Evolutionary conservation across 2,797 vertebrate genomes (phyloP), one percentile per base, ranked within the genome.

Genomic region (Pseudochirops corinnae): DNA sequence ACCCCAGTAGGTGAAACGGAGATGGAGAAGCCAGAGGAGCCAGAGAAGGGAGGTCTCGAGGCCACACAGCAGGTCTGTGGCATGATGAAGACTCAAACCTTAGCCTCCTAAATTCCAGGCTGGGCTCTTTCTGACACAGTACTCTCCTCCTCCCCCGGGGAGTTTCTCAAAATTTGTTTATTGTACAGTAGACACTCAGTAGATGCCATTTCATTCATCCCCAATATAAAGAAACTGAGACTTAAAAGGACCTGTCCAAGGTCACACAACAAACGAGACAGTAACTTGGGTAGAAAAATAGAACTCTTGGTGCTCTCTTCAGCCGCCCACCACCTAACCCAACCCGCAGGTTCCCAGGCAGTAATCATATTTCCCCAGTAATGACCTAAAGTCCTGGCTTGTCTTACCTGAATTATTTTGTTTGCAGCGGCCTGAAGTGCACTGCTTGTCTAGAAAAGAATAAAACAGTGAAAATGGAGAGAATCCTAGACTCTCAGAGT

Each of bases 391-490:
- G 55, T 58, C 55, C 95, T 52, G 90, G 52, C 52, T 91, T 91
- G 4, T 55, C 90, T 98, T 97, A 98, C 98, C 98, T 96, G 98
- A 97, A 91, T 93, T 97, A 91, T 92, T 92, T 92, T 97, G 90
- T 28, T 0, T 60, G 95, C 98, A 98, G 50, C 91, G 50, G 62
- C 95, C 93, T 87, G 97, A 94, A 58, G 93, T 97, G 93, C 97
- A 98, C 56, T 94, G 91, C 90, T 97, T 98, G 12, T 97, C 98
- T 98, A 55, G 33, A 92, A 91, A 92, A 91, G 90, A 91, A 94
- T 95, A 90, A 97, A 94, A 97, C 4, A 82, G 55, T 13, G 94
- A 93, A 93, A 55, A 94, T 93, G 93, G 67, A 95, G 60, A 93
- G 82, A 14, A 18, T 90, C 93, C 56, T 7, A 39, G 29, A 57